Evolutionary conservation across 1,140 invertebrate genomes (phyloP), one percentile per base, ranked within the genome.

Genomic region (Plectus sambesii): DNA sequence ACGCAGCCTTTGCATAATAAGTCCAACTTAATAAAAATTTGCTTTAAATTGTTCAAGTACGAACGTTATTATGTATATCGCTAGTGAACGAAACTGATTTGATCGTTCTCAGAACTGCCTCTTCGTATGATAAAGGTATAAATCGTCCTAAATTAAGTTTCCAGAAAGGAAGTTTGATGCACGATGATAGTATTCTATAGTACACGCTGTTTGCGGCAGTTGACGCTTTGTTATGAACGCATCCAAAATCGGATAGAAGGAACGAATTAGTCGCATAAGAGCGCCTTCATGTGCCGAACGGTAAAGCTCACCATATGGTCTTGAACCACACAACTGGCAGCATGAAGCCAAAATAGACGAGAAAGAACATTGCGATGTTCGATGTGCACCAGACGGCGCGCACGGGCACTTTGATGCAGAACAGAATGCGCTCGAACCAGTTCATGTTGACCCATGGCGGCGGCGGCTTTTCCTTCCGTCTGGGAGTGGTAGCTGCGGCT

Each of bases 331-430:
- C 39, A 12, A 64, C 46, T 2, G 63, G 62, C 9, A 68, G 24
- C 53, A 66, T 63, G 36, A 69, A 63, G n/a, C 66, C 66, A 49
- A 67, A 64, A 35, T 69, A 67, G 0, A 63, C 56, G 5, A 68
- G 33, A 33, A 69, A 57, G 40, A 67, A 67, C 6, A 63, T 46
- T 12, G 60, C 59, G 2, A 67, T 43, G 37, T 66, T 51, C 2
- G 55, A 56, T 23, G 63, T 23, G 46, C 64, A 67, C 17, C 68
- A 43, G 0, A 61, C 9, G 6, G 58, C 49, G 24, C 64, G 46
- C 20, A 69, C 49, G 4, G 64, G 61, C n/a, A 54, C 52, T 37
- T 46, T 42, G 2, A 51, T 17, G 19, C 66, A 5, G 62, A 62
- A 63, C 30, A 61, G 23, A 17, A 58, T 15, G 12, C 29, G 20